These are phyloP conservation scores for Anastrepha obliqua DNA, from an alignment of 1,140 invertebrate species.

Conservation along the genomic window DNA sequence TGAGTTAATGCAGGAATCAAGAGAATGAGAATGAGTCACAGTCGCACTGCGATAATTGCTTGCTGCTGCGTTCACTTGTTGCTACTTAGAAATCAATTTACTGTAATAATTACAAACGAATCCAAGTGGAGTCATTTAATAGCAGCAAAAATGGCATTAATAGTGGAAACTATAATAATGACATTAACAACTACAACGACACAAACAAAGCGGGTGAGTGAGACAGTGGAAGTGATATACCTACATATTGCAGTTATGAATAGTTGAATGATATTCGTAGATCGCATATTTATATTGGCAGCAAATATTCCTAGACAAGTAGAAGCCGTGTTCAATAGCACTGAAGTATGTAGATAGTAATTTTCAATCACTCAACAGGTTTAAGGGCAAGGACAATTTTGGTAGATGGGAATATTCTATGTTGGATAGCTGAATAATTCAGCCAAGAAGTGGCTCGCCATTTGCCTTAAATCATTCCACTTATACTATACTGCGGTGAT, in stretches of 20 bases:
- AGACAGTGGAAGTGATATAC: not conserved
- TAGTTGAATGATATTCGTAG: not conserved
- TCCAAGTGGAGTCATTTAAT: slow-evolving; percentile 15
- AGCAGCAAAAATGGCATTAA: not conserved
- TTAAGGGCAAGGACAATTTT: no score
- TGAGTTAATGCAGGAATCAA: not conserved
- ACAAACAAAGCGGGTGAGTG: not conserved
- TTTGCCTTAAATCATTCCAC: no score
- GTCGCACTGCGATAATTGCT: slow-evolving; percentile 36
- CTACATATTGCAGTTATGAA: not conserved
- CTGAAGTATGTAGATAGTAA: no score
- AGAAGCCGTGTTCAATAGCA: no score
- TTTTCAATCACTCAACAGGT: no score
- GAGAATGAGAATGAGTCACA: not conserved
- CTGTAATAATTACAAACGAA: slow-evolving; percentile 43
- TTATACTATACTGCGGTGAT: no score
- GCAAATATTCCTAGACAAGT: no score
- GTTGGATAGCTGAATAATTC: no score
- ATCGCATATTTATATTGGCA: no score
- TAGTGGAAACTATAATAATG: not conserved
- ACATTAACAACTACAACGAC: not conserved
- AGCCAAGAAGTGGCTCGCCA: no score
- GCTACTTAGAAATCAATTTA: slow-evolving; percentile 47
- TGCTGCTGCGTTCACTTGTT: slow-evolving; percentile 24
- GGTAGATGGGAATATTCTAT: no score